Evolutionary conservation across 2,888 invertebrate genomes (phyloP), one percentile per base, ranked within the genome.

Genomic region (Ormyrus pomaceus): DNA sequence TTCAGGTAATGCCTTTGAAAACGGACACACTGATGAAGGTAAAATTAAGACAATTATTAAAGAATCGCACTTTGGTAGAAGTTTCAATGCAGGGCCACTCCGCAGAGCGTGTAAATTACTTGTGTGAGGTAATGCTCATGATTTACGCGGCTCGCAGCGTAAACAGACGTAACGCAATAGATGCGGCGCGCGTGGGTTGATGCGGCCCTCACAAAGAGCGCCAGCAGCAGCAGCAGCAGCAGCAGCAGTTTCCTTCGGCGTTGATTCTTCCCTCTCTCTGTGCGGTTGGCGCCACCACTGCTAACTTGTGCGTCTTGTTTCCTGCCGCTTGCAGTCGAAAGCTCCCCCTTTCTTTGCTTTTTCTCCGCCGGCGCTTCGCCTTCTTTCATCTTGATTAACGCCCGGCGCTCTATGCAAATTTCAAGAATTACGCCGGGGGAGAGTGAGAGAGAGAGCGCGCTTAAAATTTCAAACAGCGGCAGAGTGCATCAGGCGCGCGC

Each of bases 371-470:
- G 34, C 34, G 34, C 62, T 53, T 68, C 11, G 55, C 61, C 62
- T 76, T 81, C 76, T 79, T 81, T 76, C 75, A 75, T 79, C 78
- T 79, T 81, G 79, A 81, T 81, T 79, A 81, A 79, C 75, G 81
- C 62, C 6, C 4, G 11, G 10, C 10, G 5, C 46, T 50, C 78
- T 68, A 78, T 81, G 77, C 69, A 78, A 81, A 81, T 81, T 71
- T 71, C 59, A 59, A 13, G 69, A 74, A 74, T 64, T 71, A 72
- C 75, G 61, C 72, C 45, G 7, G 73, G 59, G 45, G 19, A 34
- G 34, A 9, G 65, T 4, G 51, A 59, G 74, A 7, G 56, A 34
- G 58, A 45, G 0, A 9, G 11, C 6, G 59, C 6, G 51, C 62
- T 78, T 74, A 62, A 81, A 81, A 81, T 75, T 68, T 77, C 78